phyloP scores from a whole-genome alignment of 2,888 invertebrate species.

The Oeneis ivallda region DNA sequence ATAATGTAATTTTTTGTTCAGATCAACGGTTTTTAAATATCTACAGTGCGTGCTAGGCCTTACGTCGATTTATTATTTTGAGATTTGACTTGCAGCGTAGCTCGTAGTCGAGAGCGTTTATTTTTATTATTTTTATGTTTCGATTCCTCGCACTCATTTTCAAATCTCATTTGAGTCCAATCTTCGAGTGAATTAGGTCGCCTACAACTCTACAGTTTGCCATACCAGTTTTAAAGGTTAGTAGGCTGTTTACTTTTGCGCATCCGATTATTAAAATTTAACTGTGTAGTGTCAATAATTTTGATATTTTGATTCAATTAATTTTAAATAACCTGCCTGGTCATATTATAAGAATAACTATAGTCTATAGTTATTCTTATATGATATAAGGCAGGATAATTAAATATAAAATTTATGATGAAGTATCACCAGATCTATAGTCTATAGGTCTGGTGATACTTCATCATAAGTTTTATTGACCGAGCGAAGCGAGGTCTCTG shows the following conservation, averaged over 20 bases:
- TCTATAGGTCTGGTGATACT: too few species aligned
- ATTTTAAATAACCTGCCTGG: too few species aligned
- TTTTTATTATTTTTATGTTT: background rate
- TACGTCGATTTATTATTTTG: background rate
- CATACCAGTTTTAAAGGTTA: conserved; percentile 12
- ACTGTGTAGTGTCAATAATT: background rate
- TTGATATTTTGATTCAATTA: background rate
- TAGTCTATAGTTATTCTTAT: too few species aligned
- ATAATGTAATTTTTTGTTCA: background rate
- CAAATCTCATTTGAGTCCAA: conserved; percentile 4
- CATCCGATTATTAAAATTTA: background rate
- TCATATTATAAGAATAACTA: too few species aligned
- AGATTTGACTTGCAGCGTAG: background rate
- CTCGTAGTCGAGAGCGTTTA: conserved; percentile 3
- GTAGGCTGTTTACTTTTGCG: background rate
- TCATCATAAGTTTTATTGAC: too few species aligned
- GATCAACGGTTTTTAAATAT: background rate
- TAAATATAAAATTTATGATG: too few species aligned
- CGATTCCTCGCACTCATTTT: background rate
- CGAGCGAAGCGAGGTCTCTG: too few species aligned
- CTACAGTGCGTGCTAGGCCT: conserved; percentile 1
- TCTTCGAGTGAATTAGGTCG: conserved; percentile 1
- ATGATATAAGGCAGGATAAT: too few species aligned
- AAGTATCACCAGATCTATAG: too few species aligned
- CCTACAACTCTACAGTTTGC: background rate